These are phyloP conservation scores for Caenorhabditis panamensis DNA, from an alignment of 2,888 invertebrate genomes.

Conservation along the genomic window DNA sequence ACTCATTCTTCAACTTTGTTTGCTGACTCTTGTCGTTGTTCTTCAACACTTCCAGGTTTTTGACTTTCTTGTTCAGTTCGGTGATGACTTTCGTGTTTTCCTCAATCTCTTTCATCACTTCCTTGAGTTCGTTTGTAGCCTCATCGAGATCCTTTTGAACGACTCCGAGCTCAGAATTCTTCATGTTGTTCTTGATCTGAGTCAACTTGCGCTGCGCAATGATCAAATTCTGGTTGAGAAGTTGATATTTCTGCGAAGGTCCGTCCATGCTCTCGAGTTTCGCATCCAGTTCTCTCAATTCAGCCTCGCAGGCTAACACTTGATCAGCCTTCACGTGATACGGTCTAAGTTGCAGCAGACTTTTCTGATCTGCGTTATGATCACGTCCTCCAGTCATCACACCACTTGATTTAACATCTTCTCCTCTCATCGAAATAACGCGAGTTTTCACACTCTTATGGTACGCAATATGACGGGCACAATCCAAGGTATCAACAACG, in stretches of 20 bases:
- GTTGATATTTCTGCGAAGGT: neutral
- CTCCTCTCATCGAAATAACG: slow-evolving; percentile 91
- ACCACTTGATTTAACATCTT: slow-evolving; percentile 92
- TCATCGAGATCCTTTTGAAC: slow-evolving; percentile 61
- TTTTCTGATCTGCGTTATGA: neutral
- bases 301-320: slow-evolving; percentile 83
- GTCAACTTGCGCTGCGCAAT: slow-evolving; percentile 34
- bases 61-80: slow-evolving; percentile 53
- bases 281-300: slow-evolving; percentile 87
- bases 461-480: slow-evolving; percentile 90
- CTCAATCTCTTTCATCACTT: slow-evolving; percentile 22
- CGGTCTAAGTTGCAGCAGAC: slow-evolving; percentile 60
- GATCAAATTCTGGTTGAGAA: neutral
- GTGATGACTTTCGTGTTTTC: slow-evolving; percentile 23
- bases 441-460: slow-evolving; percentile 83
- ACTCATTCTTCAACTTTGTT: slow-evolving; percentile 62
- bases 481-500: slow-evolving; percentile 89
- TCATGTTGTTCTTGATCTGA: slow-evolving; percentile 56
- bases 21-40: slow-evolving; percentile 67
- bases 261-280: slow-evolving; percentile 83
- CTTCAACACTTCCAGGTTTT: slow-evolving; percentile 62
- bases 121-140: neutral
- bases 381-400: slow-evolving; percentile 89
- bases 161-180: slow-evolving; percentile 65
- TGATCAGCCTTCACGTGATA: slow-evolving; percentile 79